A percentile compares a stretch with the other conserved stretches of the same genome.
These are phyloP conservation scores for Nasonia longicornis DNA, from an alignment of 1,140 invertebrate species.

Conservation along the genomic window DNA sequence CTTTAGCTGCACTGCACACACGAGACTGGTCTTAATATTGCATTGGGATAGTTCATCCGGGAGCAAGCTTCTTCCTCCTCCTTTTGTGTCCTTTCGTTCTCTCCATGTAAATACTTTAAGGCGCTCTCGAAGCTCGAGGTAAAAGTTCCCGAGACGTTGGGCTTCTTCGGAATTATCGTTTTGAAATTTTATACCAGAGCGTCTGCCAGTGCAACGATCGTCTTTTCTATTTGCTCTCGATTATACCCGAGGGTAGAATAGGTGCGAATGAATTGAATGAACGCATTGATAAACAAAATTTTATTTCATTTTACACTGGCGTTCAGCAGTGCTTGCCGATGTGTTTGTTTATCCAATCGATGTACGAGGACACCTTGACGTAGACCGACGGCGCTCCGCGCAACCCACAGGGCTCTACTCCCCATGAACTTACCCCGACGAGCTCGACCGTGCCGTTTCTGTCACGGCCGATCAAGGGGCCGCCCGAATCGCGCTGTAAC, in stretches of 20 bases:
- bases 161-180: background rate
- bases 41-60: background rate
- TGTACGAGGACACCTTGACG: slow-evolving; percentile 70
- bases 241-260: too few relatives aligned
- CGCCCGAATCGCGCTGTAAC: slow-evolving; percentile 73
- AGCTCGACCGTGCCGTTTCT: slow-evolving; percentile 28
- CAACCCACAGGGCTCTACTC: slow-evolving; percentile 74
- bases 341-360: slow-evolving; percentile 60
- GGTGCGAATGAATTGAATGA: too few relatives aligned
- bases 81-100: background rate
- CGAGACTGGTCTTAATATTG: background rate
- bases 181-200: background rate
- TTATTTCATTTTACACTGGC: too few relatives aligned
- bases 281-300: too few relatives aligned
- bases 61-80: background rate
- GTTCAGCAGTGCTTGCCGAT: background rate
- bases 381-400: slow-evolving; percentile 76
- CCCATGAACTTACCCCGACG: slow-evolving; percentile 80
- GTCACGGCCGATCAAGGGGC: slow-evolving; percentile 68
- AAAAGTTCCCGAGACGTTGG: background rate
- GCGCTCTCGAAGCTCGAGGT: background rate
- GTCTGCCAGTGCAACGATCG: background rate
- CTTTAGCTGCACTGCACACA: too few relatives aligned
- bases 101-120: background rate
- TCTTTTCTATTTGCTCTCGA: too few relatives aligned